phyloP scores from a whole-genome alignment of 2,113 vertebrate genomes.

The Malaclemys terrapin region DNA sequence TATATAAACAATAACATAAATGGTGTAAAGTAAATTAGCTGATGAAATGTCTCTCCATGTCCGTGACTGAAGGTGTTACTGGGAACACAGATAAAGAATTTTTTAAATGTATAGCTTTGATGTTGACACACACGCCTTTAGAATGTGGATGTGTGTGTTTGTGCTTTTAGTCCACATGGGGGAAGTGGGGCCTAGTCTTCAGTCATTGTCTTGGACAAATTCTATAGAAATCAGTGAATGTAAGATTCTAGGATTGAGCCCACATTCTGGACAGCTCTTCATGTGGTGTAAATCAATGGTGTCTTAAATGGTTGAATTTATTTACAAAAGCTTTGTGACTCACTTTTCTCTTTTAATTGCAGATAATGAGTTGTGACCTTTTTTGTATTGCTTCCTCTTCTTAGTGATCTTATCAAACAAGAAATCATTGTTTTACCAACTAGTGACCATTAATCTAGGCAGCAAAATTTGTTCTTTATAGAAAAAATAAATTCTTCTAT shows the following conservation, averaged over 20 bases:
- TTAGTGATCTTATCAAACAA: constrained; percentile 63
- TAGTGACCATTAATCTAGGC: constrained; percentile 59
- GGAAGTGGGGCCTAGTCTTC: neutral
- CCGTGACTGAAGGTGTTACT: neutral
- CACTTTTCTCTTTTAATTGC: constrained; percentile 40
- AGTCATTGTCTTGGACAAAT: neutral
- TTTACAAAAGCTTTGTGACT: constrained; percentile 2
- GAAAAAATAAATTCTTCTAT: constrained; percentile 54
- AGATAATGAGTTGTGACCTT: constrained; percentile 43
- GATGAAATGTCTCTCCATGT: neutral
- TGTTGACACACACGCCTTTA: neutral
- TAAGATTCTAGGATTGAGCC: neutral
- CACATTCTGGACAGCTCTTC: neutral
- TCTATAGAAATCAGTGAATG: neutral
- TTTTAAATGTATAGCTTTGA: neutral
- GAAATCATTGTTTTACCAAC: constrained; percentile 59
- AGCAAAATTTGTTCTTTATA: constrained; percentile 65
- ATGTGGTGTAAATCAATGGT: neutral
- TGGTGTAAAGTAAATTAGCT: neutral
- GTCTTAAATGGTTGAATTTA: constrained; percentile 51
- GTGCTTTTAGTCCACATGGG: neutral
- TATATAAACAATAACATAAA: neutral
- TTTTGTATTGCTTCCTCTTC: constrained; percentile 42
- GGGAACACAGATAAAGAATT: neutral
- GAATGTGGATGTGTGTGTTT: neutral